Conservation (phyloP, 1,140 invertebrate species). For the Trachymyrmex septentrionalis region DNA sequence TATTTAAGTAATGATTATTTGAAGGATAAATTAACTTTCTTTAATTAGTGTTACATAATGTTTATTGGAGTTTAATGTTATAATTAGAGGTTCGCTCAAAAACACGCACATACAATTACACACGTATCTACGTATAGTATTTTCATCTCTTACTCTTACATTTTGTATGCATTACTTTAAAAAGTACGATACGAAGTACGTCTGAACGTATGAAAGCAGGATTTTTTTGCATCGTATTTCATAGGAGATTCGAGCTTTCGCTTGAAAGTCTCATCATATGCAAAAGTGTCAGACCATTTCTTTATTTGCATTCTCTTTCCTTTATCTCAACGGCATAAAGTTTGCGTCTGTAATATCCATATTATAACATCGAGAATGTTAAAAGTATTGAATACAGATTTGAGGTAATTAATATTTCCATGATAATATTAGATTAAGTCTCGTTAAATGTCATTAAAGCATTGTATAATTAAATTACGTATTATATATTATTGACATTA, state of each 20-base stretch:
- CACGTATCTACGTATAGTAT: not conserved
- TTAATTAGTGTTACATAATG: not conserved
- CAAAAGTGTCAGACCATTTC: constrained; percentile 29
- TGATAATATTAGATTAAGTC: constrained; percentile 1
- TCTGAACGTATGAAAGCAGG: not conserved
- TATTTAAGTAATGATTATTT: not conserved
- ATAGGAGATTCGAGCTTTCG: not conserved
- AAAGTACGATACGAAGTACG: not conserved
- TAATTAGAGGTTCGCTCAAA: constrained; percentile 8
- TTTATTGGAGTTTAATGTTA: not conserved
- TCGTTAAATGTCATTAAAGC: constrained; percentile 18
- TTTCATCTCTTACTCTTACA: constrained; percentile 17
- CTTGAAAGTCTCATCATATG: constrained; percentile 5
- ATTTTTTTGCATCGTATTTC: constrained; percentile 19
- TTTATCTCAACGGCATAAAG: constrained; percentile 13
- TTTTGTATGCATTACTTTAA: constrained; percentile 31
- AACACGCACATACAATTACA: not conserved
- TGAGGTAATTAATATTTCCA: not conserved
- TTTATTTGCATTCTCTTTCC: constrained; percentile 30
- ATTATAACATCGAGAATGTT: constrained; percentile 17
- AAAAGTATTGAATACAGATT: constrained; percentile 1
- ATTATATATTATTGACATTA: not conserved
- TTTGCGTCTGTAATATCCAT: not conserved
- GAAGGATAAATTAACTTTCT: constrained; percentile 9
- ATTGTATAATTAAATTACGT: not conserved